Evolutionary conservation across 2,113 vertebrate species (phyloP).

Genomic region (Indicator indicator): DNA sequence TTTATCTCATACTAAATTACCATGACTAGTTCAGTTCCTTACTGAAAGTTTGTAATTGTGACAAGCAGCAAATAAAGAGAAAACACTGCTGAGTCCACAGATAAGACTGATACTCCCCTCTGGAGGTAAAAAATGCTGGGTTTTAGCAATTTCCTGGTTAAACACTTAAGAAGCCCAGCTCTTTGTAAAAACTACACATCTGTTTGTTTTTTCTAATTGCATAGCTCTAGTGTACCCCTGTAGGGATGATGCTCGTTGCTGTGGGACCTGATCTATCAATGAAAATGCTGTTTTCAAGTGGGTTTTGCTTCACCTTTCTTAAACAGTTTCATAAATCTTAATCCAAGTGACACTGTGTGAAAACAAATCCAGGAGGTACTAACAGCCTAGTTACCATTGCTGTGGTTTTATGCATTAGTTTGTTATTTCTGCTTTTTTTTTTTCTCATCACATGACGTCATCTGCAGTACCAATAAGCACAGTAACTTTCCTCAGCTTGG

Average conservation of each 20-base stretch:
- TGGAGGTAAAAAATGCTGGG: not conserved
- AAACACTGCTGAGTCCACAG: not conserved
- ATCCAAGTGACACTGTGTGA: not conserved
- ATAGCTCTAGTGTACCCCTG: not conserved
- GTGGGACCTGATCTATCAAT: not conserved
- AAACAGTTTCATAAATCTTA: not conserved
- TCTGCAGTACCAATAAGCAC: not conserved
- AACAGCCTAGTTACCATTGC: not conserved
- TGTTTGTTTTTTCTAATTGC: not conserved
- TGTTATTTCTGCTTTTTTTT: not conserved
- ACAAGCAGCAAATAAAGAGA: not conserved
- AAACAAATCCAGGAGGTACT: not conserved
- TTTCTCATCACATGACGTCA: not conserved
- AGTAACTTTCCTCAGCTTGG: not conserved
- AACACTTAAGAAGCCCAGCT: not conserved
- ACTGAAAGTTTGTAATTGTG: not conserved
- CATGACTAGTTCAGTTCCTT: not conserved
- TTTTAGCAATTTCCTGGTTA: not conserved
- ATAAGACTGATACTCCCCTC: not conserved
- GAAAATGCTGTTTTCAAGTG: not conserved
- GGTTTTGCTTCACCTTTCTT: not conserved
- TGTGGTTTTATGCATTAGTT: not conserved
- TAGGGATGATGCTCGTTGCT: not conserved
- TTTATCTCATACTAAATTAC: slow-evolving; percentile 49
- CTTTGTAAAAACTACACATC: not conserved